Base-by-base conservation (phyloP, 2,888 invertebrate genomes). In the Rhagium mordax region DNA sequence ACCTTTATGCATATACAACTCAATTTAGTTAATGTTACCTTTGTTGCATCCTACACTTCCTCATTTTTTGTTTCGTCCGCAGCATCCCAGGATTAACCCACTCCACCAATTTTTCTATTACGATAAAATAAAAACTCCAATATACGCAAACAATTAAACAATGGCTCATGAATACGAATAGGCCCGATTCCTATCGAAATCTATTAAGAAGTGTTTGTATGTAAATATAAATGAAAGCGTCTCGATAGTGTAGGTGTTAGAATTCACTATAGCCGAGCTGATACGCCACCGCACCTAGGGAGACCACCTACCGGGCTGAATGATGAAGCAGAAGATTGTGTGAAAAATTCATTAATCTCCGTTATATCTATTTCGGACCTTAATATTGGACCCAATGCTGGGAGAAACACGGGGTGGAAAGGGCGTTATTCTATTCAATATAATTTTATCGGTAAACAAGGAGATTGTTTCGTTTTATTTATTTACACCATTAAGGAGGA, bases 301-400 rank as follows among this genome's bases (percentile, higher is more conserved):
- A 20, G 72, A 68, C 72, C 68, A 64, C 72, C 72, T 61, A 57
- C 72, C 15, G 41, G 27, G 48, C 57, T 61, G 72, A 49, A 61
- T 71, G 67, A 65, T 53, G 65, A 53, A 29, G 53, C 27, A 33
- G 29, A 53, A 65, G 65, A 65, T 65, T 65, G 65, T 65, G 65
- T 65, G 65, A 65, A 65, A 65, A 65, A 65, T 53, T 65, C 65
- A 65, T 65, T 65, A 65, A 65, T 65, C 65, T 65, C 53, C 33
- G 53, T 64, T 64, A 29, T 65, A 65, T 65, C 33, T 65, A 65
- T 65, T 65, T 53, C 53, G 51, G 51, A 65, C 27, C 53, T n/a
- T 65, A 65, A 65, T 65, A 65, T 65, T 18, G 65, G 65, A 49
- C 64, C 49, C 49, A 49, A 65, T 24, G 65, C 65, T 53, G 65